These are phyloP conservation scores for Phodopus roborovskii DNA, from an alignment of 2,113 vertebrate species.

Conservation along the genomic window DNA sequence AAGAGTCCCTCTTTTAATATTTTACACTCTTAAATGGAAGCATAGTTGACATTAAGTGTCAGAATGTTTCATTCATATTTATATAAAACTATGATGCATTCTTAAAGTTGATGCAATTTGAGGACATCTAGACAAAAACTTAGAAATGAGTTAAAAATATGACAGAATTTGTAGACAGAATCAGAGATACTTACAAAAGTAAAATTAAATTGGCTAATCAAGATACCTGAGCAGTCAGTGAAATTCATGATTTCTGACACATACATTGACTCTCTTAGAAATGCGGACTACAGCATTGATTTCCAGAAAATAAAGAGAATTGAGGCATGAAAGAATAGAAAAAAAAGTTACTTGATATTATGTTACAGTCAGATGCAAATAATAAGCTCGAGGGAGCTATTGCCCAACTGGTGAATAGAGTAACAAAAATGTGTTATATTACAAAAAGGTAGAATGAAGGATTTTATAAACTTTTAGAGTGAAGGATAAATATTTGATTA, in stretches of 20 bases:
- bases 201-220: not conserved
- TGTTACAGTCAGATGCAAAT: not conserved
- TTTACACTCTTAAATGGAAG: not conserved
- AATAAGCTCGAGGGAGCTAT: not conserved
- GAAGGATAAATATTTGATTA: not conserved
- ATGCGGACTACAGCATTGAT: not conserved
- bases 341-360: not conserved
- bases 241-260: not conserved
- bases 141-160: not conserved
- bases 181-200: not conserved
- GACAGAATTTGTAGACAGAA: not conserved
- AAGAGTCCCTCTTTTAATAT: not conserved
- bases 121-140: not conserved
- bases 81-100: not conserved
- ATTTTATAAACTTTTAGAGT: not conserved
- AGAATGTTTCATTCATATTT: not conserved
- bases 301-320: not conserved
- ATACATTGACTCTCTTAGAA: not conserved
- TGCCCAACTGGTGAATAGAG: no score
- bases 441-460: not conserved
- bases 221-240: not conserved
- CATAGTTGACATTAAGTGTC: not conserved
- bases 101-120: not conserved
- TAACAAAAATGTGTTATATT: not conserved
- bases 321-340: not conserved